These are phyloP conservation scores for Mustelus asterias DNA, from an alignment of 2,113 vertebrate genomes.

Conservation along the genomic window DNA sequence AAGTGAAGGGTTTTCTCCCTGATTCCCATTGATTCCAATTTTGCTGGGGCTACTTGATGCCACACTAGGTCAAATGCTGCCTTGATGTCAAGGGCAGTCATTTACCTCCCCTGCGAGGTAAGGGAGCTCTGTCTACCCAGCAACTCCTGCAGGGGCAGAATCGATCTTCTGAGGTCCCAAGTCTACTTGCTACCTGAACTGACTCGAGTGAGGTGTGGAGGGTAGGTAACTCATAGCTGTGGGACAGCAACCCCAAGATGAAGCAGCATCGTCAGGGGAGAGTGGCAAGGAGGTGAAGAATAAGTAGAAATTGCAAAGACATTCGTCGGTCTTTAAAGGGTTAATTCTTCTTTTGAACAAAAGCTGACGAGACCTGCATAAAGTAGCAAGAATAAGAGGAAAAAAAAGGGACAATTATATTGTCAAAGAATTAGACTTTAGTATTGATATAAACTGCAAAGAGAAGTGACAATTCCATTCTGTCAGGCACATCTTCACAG, in stretches of 20 bases:
- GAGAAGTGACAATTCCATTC: constrained; percentile 32
- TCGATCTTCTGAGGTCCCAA: too few species aligned
- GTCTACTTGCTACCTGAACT: background rate
- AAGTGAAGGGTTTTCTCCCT: too few species aligned
- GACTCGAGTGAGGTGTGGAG: background rate
- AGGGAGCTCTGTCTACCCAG: background rate
- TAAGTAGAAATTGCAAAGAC: background rate
- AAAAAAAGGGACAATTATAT: background rate
- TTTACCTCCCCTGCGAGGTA: too few species aligned
- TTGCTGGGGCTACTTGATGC: too few species aligned
- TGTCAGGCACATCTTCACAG: constrained; percentile 17
- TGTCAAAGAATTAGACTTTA: constrained; percentile 30
- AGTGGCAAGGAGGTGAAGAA: too few species aligned
- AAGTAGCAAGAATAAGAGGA: background rate
- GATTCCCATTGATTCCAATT: too few species aligned
- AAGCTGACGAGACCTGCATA: background rate
- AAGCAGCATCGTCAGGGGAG: background rate
- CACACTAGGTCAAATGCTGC: too few species aligned
- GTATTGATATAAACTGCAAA: background rate
- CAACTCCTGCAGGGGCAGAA: background rate
- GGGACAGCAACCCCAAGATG: background rate
- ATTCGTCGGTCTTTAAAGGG: background rate
- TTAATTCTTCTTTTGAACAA: background rate
- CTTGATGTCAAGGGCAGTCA: too few species aligned
- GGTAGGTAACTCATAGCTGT: background rate